Base-by-base conservation (phyloP, 2,797 vertebrate species). In the Sebastes baramenuke region DNA sequence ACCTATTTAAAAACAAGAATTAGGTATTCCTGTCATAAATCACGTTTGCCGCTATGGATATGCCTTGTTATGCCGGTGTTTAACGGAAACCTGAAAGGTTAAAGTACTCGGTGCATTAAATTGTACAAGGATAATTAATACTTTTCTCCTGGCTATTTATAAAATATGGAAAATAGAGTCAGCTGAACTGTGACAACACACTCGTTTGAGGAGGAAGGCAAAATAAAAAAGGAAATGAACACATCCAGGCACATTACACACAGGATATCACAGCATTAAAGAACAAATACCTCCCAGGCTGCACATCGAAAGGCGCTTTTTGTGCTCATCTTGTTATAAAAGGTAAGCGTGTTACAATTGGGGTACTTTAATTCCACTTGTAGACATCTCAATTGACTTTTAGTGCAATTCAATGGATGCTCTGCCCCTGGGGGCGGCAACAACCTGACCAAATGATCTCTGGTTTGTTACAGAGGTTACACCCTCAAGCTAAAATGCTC, bases 1-100 rank as follows among this genome's bases (percentile, higher is more conserved):
- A 98, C 97, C 97, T 98, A 99, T 99, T 99, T 98, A 99, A 99
- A 98, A 98, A 97, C 97, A 98, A 96, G 98, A 99, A 99, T 99
- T 97, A 99, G 98, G 97, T 96, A 98, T 98, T 97, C 97, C 97
- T 97, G 97, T 98, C 98, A 98, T 99, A 99, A 99, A 99, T 99
- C 98, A 99, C 96, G 97, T 97, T 97, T 96, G 96, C 97, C 94
- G 95, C 97, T 91, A 95, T 95, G 97, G 97, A 98, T 98, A 97
- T 96, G 97, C 97, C 98, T 99, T 97, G 98, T 99, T 98, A 98
- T 97, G 97, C 95, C 95, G 95, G 96, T 95, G 96, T 97, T 99
- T 98, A 99, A 97, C 95, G 95, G 94, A 96, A 98, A 99, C 97
- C 97, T 98, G 97, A 99, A 99, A 99, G 98, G 98, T 99, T 99